These are phyloP conservation scores for Leptoteleia sp. DNA, from an alignment of 1,140 invertebrate genomes.

Conservation along the genomic window DNA sequence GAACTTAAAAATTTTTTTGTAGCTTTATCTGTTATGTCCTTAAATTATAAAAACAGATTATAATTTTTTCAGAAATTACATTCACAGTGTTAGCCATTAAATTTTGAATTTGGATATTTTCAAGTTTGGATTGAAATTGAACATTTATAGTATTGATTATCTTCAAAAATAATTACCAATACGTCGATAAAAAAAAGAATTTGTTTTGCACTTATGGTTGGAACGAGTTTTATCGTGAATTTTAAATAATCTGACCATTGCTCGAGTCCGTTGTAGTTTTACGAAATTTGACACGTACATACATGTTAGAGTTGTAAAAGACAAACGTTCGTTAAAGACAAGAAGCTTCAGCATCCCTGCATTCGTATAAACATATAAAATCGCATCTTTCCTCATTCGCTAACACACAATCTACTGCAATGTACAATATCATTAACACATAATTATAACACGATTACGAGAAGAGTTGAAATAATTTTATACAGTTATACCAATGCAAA, in stretches of 20 bases:
- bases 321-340: conserved; percentile 40
- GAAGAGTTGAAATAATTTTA: conserved; percentile 1
- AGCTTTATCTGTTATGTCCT: too few relatives aligned
- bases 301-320: conserved; percentile 30
- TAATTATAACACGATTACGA: neutral
- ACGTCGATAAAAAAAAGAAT: too few relatives aligned
- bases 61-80: too few relatives aligned
- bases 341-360: conserved; percentile 10
- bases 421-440: too few relatives aligned
- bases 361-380: conserved; percentile 23
- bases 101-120: too few relatives aligned
- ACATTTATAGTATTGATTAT: too few relatives aligned
- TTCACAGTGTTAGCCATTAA: too few relatives aligned
- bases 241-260: neutral
- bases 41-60: too few relatives aligned
- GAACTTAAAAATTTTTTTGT: too few relatives aligned
- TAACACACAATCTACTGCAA: neutral
- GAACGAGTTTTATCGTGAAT: neutral
- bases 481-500: conserved; percentile 32
- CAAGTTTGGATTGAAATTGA: too few relatives aligned
- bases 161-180: too few relatives aligned
- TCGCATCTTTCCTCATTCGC: neutral
- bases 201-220: neutral
- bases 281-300: conserved; percentile 25
- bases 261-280: neutral